Conservation (phyloP, 2,797 vertebrate genomes). For the Phataginus tetradactyla region DNA sequence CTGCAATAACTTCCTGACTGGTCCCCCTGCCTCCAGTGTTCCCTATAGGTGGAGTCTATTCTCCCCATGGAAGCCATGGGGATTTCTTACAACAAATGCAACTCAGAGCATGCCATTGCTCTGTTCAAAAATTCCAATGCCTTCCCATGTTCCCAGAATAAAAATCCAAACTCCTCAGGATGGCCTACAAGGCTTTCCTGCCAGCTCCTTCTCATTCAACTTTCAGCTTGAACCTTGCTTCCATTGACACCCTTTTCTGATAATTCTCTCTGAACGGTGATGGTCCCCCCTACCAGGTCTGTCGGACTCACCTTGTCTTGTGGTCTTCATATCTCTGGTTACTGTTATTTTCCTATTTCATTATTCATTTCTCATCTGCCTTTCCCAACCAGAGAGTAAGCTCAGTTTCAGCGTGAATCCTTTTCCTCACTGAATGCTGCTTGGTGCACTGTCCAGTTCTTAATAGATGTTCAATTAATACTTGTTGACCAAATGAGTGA, state of each 20-base stretch:
- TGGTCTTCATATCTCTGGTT: neutral
- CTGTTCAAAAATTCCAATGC: neutral
- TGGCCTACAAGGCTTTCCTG: neutral
- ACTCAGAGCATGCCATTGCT: neutral
- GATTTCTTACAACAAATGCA: neutral
- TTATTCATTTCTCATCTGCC: neutral
- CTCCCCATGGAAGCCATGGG: neutral
- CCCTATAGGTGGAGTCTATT: fast-evolving
- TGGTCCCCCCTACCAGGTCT: fast-evolving
- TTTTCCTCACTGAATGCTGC: neutral
- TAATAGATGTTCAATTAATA: neutral
- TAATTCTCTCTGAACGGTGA: too few species aligned
- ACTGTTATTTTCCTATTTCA: too few species aligned
- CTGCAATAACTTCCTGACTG: fast-evolving
- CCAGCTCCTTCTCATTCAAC: neutral
- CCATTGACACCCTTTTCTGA: neutral
- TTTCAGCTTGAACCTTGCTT: fast-evolving
- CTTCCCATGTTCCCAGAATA: neutral
- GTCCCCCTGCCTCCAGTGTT: neutral
- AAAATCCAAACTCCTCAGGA: neutral
- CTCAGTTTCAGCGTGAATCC: fast-evolving
- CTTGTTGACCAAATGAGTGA: neutral
- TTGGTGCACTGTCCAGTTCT: fast-evolving
- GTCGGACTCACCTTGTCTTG: too few species aligned
- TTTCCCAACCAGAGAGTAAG: neutral